A percentile compares a stretch with the other conserved stretches of the same genome.
These are phyloP conservation scores for Antigone vipio DNA, from an alignment of 2,113 vertebrate genomes.

Conservation along the genomic window DNA sequence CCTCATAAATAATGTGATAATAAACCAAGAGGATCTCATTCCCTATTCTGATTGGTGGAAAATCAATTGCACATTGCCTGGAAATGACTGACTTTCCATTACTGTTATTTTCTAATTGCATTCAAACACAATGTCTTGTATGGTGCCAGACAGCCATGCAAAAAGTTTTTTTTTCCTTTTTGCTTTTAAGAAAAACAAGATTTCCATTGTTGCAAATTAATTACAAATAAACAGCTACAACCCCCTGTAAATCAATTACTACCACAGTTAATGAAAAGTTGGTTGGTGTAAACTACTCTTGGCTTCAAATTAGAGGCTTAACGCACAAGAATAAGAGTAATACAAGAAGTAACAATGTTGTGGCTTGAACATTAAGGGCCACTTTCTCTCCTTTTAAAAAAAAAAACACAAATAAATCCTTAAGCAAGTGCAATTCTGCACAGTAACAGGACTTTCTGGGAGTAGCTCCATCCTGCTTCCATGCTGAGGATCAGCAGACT, in stretches of 20 bases:
- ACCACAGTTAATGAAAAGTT: constrained; percentile 46
- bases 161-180: constrained; percentile 20
- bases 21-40: constrained; percentile 76
- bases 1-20: constrained; percentile 80
- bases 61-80: constrained; percentile 80
- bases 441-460: not conserved
- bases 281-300: constrained; percentile 41
- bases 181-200: constrained; percentile 67
- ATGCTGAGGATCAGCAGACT: not conserved
- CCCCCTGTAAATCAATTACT: constrained; percentile 56
- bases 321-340: constrained; percentile 51
- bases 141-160: constrained; percentile 58
- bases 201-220: constrained; percentile 68
- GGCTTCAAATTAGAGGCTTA: constrained; percentile 65
- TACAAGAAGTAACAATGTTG: constrained; percentile 37
- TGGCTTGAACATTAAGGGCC: constrained; percentile 3
- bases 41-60: constrained; percentile 79
- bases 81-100: constrained; percentile 80
- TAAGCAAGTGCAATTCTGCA: not conserved
- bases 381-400: not conserved
- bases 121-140: constrained; percentile 64
- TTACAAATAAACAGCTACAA: constrained; percentile 60
- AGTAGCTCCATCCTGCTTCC: not conserved
- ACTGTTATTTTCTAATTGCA: constrained; percentile 77
- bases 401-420: not conserved